phyloP scores from a whole-genome alignment of 1,140 invertebrate genomes.

The Brachionus manjavacas region DNA sequence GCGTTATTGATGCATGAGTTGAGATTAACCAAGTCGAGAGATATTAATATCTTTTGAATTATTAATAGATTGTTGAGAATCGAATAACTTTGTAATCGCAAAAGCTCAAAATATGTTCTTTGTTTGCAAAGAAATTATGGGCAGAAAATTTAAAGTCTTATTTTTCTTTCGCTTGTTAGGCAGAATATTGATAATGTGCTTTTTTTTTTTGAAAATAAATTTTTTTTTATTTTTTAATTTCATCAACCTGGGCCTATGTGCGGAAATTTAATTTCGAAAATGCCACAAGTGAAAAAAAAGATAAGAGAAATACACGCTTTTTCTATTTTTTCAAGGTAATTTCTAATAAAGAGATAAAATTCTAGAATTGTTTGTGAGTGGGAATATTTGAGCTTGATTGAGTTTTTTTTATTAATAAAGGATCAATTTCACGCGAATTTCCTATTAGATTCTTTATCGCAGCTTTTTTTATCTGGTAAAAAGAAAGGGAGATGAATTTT shows the following conservation, averaged over 20 bases:
- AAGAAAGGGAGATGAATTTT: too few species aligned
- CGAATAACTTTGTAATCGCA: neutral
- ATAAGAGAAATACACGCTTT: neutral
- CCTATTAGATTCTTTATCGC: too few species aligned
- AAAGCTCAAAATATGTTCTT: neutral
- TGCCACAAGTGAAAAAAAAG: neutral
- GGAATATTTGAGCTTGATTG: neutral
- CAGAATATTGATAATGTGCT: too few species aligned
- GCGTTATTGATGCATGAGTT: neutral
- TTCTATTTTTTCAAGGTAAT: too few species aligned
- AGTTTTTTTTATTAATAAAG: neutral
- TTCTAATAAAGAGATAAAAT: neutral
- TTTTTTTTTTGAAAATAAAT: neutral
- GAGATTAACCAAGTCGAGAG: neutral
- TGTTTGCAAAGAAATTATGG: neutral
- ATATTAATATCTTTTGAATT: constrained; percentile 4
- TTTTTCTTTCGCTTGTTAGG: neutral
- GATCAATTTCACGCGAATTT: neutral
- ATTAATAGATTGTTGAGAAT: neutral
- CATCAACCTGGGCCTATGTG: neutral
- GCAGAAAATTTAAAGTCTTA: neutral
- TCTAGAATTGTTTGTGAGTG: neutral
- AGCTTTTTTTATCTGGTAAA: too few species aligned
- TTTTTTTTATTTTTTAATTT: neutral
- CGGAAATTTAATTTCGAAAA: neutral